These are phyloP conservation scores for Coracias cyanogaster DNA, from an alignment of 2,797 vertebrate genomes.

Conservation along the genomic window DNA sequence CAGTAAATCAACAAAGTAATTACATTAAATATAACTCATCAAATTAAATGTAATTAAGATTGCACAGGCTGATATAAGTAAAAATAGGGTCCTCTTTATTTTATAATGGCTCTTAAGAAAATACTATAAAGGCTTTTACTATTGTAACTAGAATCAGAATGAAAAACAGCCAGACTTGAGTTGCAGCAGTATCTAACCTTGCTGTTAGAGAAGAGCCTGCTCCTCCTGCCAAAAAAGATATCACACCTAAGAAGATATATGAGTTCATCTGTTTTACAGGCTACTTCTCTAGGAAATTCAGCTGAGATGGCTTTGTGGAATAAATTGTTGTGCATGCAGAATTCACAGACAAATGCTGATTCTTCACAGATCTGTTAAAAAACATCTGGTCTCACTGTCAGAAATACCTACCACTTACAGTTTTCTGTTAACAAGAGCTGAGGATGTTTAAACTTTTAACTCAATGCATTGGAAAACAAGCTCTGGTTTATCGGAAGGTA, in stretches of 20 bases:
- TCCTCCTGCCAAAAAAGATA: constrained; percentile 15
- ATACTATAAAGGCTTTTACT: not conserved
- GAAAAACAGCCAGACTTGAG: not conserved
- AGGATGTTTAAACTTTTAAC: not conserved
- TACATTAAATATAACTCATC: no score
- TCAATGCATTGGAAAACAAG: not conserved
- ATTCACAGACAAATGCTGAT: constrained; percentile 34
- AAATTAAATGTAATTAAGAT: not conserved
- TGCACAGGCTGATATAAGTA: not conserved
- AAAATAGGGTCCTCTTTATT: not conserved
- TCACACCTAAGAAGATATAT: constrained; percentile 7
- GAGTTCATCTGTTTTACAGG: constrained; percentile 17
- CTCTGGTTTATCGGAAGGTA: not conserved
- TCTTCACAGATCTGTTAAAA: constrained; percentile 27
- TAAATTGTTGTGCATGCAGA: constrained; percentile 25
- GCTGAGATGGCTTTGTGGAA: constrained; percentile 34
- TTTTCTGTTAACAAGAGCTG: not conserved
- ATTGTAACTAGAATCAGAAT: not conserved
- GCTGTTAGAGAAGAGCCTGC: not conserved
- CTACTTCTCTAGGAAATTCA: constrained; percentile 44
- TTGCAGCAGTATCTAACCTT: not conserved
- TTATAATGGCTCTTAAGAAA: not conserved
- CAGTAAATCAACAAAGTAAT: not conserved
- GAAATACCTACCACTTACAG: not conserved
- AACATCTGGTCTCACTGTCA: constrained; percentile 10